Base-by-base conservation (phyloP, 2,888 invertebrate species). In the Caenorhabditis doughertyi region DNA sequence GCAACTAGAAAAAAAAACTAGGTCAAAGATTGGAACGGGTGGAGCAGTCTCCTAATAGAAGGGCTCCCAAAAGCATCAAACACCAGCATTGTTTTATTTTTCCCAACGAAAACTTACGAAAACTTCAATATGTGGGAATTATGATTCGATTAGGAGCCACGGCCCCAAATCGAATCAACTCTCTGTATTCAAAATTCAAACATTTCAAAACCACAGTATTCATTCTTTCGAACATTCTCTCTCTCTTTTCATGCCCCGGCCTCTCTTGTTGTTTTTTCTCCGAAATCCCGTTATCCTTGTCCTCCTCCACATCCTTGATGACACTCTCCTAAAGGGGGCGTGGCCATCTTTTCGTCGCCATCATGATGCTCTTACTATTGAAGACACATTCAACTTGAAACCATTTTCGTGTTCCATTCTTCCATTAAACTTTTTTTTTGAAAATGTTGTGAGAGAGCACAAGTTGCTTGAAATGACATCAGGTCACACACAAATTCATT, bases 401-500 rank as follows among this genome's bases (percentile, higher is more conserved):
- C 64, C 42, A 39, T 2, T 23, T 18, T 25, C 44, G 11, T 8
- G 3, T 16, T 29, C 21, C 35, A 9, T n/a, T 23, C 39, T 23
- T 51, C 39, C 44, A 21, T 56, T 53, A 32, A 39, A 51, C n/a
- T n/a, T 60, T 27, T 62, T 47, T 56, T 64, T 58, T 18, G 47
- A 60, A 70, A 62, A 72, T 56, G 64, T 44, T 51, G n/a, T n/a
- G n/a, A n/a, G n/a, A 25, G 7, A n/a, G 73, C 73, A 73, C 73
- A 67, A 76, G 76, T 76, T 76, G 67, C 68, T 67, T 51, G 76
- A 76, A 76, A 76, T 76, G 76, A 76, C 76, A 68, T 68, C 76
- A 76, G 25, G 67, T 74, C 65, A 67, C 74, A 74, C 51, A 27
- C 44, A n/a, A 32, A 23, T 44, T 32, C 21, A 16, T 21, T 60